phyloP scores from a whole-genome alignment of 1,140 invertebrate species.

The Sycophila sp. region DNA sequence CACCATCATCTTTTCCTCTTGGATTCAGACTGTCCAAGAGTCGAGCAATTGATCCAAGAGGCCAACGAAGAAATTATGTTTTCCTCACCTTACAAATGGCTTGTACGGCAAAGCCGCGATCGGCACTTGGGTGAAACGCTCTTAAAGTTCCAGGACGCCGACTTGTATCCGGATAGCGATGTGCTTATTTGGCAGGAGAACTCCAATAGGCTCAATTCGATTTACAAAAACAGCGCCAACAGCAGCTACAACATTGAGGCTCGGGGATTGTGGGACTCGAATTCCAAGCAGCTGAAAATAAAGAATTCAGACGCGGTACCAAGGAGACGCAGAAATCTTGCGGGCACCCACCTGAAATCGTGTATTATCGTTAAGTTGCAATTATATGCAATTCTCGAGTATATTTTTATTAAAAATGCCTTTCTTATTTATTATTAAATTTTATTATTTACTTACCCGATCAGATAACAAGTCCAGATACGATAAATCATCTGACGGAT shows the following conservation, averaged over 20 bases:
- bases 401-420: neutral
- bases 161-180: constrained; percentile 51
- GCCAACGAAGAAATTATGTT: constrained; percentile 48
- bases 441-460: too few relatives aligned
- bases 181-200: constrained; percentile 26
- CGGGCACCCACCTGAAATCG: constrained; percentile 46
- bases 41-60: constrained; percentile 13
- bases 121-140: constrained; percentile 12
- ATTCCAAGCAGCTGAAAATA: constrained; percentile 4
- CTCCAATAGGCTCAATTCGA: neutral
- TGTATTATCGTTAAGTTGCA: constrained; percentile 54
- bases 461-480: constrained; percentile 69
- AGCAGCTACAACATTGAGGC: constrained; percentile 5
- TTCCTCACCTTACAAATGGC: constrained; percentile 50
- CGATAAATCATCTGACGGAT: constrained; percentile 71
- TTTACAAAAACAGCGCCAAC: neutral
- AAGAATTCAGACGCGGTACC: constrained; percentile 35
- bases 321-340: constrained; percentile 46
- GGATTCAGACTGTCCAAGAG: constrained; percentile 4
- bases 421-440: too few relatives aligned
- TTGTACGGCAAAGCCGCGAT: constrained; percentile 44
- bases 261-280: constrained; percentile 47
- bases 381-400: too few relatives aligned
- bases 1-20: constrained; percentile 6
- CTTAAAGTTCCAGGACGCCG: constrained; percentile 32